A percentile compares a stretch with the other conserved stretches of the same genome.
phyloP scores from a whole-genome alignment of 2,113 vertebrate species.

The Phaethornis superciliosus region DNA sequence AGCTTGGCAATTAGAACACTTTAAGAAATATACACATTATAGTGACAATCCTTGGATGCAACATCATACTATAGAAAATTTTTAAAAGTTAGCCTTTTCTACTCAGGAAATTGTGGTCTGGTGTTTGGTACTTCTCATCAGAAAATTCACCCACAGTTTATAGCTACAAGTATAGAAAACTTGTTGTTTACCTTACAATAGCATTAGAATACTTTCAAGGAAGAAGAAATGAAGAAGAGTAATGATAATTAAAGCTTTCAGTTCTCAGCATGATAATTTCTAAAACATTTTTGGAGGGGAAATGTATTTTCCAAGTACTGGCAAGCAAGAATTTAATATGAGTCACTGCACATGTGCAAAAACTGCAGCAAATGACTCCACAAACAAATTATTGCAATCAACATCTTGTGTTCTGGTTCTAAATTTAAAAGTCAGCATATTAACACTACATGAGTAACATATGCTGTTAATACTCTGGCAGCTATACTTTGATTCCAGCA shows the following conservation, averaged over 20 bases:
- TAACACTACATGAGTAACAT: slow-evolving; percentile 75
- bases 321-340: slow-evolving; percentile 75
- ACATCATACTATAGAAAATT: not conserved
- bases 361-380: slow-evolving; percentile 78
- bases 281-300: slow-evolving; percentile 72
- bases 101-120: not conserved
- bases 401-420: slow-evolving; percentile 80
- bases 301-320: slow-evolving; percentile 59
- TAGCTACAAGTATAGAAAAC: slow-evolving; percentile 1
- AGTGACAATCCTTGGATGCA: not conserved
- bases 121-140: not conserved
- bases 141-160: not conserved
- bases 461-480: slow-evolving; percentile 70
- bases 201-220: slow-evolving; percentile 33
- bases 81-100: not conserved
- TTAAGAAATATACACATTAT: not conserved
- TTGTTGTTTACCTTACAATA: slow-evolving; percentile 7
- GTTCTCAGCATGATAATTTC: slow-evolving; percentile 60
- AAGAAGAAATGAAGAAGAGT: slow-evolving; percentile 46
- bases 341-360: slow-evolving; percentile 78
- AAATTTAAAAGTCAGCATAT: slow-evolving; percentile 80
- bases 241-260: slow-evolving; percentile 66
- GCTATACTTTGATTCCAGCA: slow-evolving; percentile 65
- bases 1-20: not conserved
- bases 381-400: slow-evolving; percentile 83